phyloP scores from a whole-genome alignment of 2,797 vertebrate species.

The Enteromius paludinosus region DNA sequence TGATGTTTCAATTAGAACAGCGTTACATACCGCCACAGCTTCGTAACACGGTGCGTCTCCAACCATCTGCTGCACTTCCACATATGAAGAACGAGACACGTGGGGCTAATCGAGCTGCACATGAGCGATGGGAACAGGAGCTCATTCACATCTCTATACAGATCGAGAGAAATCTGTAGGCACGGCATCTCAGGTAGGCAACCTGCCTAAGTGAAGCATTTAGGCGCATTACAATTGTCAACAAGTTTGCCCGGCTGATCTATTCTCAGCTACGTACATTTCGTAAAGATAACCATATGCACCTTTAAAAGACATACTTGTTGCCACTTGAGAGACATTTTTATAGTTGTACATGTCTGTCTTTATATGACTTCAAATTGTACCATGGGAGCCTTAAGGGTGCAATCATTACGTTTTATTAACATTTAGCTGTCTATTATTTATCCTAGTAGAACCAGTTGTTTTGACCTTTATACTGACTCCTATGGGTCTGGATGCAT shows the following conservation, averaged over 20 bases:
- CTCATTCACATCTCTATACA: slow-evolving; percentile 69
- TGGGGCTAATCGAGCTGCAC: slow-evolving; percentile 82
- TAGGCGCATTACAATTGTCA: background rate
- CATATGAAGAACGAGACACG: slow-evolving; percentile 80
- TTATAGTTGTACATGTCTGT: background rate
- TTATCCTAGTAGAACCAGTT: background rate
- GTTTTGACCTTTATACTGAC: background rate
- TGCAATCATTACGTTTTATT: background rate
- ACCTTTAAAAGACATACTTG: background rate
- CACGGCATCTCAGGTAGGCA: slow-evolving; percentile 3
- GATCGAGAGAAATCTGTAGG: slow-evolving; percentile 47
- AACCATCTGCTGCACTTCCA: slow-evolving; percentile 81
- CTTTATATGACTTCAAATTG: background rate
- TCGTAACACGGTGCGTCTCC: slow-evolving; percentile 78
- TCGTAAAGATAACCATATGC: background rate
- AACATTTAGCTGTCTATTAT: background rate
- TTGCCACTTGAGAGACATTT: background rate
- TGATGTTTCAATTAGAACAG: slow-evolving; percentile 84
- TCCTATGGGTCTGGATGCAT: background rate
- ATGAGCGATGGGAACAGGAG: slow-evolving; percentile 77
- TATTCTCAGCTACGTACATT: background rate
- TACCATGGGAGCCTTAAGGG: background rate
- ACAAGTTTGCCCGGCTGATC: background rate
- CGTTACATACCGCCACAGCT: slow-evolving; percentile 77
- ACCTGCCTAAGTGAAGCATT: background rate